These are phyloP conservation scores for Spheniscus mendiculus DNA, from an alignment of 2,113 vertebrate genomes.

Conservation along the genomic window DNA sequence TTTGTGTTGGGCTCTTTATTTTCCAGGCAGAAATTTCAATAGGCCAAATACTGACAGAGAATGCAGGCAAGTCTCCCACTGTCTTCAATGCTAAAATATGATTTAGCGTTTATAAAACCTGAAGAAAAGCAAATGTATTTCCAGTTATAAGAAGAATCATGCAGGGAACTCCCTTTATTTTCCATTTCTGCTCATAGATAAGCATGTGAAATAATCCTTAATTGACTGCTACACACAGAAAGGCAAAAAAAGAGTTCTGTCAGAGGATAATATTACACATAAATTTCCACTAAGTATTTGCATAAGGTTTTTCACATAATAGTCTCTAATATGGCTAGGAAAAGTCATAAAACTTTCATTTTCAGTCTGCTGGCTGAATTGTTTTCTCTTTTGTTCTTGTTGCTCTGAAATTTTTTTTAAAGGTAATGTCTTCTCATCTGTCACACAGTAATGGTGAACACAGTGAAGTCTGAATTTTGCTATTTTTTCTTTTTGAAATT, in stretches of 20 bases:
- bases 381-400: neutral
- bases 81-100: neutral
- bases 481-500: neutral
- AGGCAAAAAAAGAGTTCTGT: neutral
- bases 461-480: neutral
- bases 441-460: neutral
- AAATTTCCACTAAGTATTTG: conserved; percentile 34
- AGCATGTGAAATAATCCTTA: neutral
- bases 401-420: neutral
- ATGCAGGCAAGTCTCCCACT: neutral
- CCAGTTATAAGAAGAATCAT: neutral
- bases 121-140: neutral
- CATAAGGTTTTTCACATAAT: conserved; percentile 18
- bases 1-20: neutral
- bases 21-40: neutral
- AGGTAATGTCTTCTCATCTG: neutral
- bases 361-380: neutral
- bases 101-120: neutral
- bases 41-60: neutral
- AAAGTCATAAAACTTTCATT: conserved; percentile 14
- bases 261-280: neutral
- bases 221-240: neutral
- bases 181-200: neutral
- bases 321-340: neutral
- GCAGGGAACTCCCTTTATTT: neutral